Evolutionary conservation across 2,888 invertebrate species (phyloP).

Genomic region (Mesopsocus fuscifrons): DNA sequence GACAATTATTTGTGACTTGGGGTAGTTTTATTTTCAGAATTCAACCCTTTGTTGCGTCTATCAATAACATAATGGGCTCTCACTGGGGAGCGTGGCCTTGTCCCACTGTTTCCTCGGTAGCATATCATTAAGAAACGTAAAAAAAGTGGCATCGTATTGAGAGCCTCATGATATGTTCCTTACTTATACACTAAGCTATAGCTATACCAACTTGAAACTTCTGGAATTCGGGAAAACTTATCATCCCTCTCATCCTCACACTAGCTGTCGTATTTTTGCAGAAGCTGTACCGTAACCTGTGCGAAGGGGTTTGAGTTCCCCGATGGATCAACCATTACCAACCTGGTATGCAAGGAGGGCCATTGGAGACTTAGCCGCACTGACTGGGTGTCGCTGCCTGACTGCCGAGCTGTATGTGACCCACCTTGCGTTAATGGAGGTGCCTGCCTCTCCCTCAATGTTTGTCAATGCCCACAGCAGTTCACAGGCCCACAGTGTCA

Average conservation of each 20-base stretch:
- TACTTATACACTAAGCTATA: no score
- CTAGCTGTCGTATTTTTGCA: no score
- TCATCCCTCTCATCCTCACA: no score
- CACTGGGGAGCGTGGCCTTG: no score
- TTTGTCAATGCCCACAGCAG: conserved; percentile 56
- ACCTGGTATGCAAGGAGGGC: conserved; percentile 47
- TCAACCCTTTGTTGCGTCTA: no score
- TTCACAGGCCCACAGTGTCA: conserved; percentile 55
- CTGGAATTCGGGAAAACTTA: no score
- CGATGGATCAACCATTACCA: conserved; percentile 47
- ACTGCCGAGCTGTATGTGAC: conserved; percentile 47
- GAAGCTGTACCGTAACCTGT: conserved; percentile 47
- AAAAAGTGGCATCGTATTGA: no score
- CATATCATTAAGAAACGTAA: no score
- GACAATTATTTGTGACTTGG: conserved; percentile 1
- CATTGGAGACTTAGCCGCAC: conserved; percentile 46
- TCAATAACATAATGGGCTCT: no score
- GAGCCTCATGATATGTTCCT: no score
- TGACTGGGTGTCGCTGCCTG: conserved; percentile 41
- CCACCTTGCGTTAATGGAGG: conserved; percentile 68
- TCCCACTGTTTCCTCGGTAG: no score
- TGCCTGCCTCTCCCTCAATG: conserved; percentile 52
- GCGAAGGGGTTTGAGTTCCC: conserved; percentile 44
- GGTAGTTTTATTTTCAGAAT: not conserved
- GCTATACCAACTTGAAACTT: no score